Percentiles rank a stretch among this genome's conserved stretches.
phyloP scores from a whole-genome alignment of 1,140 invertebrate species.

The Drosophila saltans region DNA sequence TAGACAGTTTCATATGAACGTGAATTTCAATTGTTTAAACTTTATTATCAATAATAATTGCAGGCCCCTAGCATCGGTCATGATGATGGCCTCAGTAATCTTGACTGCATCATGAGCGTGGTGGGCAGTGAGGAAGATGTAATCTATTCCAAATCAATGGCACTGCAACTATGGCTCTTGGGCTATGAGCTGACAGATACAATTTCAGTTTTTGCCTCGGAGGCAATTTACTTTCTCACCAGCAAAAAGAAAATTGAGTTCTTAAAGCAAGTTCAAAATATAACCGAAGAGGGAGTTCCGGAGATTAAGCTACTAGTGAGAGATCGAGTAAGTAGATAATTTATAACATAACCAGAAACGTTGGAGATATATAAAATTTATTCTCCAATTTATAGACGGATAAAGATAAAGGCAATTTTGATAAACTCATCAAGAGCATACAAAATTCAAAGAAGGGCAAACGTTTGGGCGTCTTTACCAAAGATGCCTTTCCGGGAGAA shows the following conservation, averaged over 20 bases:
- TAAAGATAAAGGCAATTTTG: constrained; percentile 97
- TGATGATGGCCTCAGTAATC: constrained; percentile 92
- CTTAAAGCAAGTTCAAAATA: constrained; percentile 94
- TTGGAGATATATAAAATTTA: background rate
- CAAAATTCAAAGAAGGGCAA: constrained; percentile 95
- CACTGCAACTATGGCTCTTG: constrained; percentile 98
- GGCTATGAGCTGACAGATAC: constrained; percentile 98
- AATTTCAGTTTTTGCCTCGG: constrained; percentile 94
- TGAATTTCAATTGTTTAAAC: background rate
- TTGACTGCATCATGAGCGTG: constrained; percentile 94
- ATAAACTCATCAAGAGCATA: constrained; percentile 93
- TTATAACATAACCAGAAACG: no score
- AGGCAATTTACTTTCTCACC: constrained; percentile 94
- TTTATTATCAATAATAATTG: background rate
- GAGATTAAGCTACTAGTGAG: constrained; percentile 93
- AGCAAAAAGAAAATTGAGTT: constrained; percentile 99
- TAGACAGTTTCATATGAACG: background rate
- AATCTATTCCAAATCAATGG: constrained; percentile 97
- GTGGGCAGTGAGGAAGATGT: constrained; percentile 97
- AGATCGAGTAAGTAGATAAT: constrained; percentile 90
- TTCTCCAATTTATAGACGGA: constrained; percentile 88
- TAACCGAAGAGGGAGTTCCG: constrained; percentile 93
- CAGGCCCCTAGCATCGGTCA: constrained; percentile 89
- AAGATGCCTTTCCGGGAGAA: constrained; percentile 96
- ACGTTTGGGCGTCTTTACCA: constrained; percentile 95